Evolutionary conservation across 2,888 invertebrate species (phyloP).

Genomic region (Brachyopa scutellaris): DNA sequence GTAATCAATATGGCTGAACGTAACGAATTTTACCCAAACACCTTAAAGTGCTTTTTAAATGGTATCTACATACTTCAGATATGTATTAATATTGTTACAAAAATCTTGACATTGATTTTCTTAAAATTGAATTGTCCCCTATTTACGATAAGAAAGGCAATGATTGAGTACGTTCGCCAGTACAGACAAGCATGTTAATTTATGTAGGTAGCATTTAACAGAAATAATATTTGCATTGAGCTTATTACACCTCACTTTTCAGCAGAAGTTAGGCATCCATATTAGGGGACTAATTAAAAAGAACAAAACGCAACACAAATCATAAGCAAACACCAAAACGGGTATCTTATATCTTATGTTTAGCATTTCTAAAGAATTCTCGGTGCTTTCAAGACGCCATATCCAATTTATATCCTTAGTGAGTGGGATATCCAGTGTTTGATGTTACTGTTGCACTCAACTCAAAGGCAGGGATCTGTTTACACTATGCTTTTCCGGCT

Average conservation of each 20-base stretch:
- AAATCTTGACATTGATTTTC: too few species aligned
- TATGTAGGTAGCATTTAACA: too few species aligned
- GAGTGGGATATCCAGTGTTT: neutral
- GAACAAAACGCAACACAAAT: neutral
- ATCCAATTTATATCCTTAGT: neutral
- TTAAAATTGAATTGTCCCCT: too few species aligned
- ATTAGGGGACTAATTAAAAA: neutral
- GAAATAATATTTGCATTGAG: constrained; percentile 18
- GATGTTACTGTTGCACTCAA: neutral
- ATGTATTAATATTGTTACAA: too few species aligned
- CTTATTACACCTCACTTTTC: constrained; percentile 18
- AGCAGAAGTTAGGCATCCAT: neutral
- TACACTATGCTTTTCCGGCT: neutral
- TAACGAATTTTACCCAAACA: too few species aligned
- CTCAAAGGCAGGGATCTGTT: neutral
- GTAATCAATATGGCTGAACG: too few species aligned
- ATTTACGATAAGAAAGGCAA: too few species aligned
- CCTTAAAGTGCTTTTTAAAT: too few species aligned
- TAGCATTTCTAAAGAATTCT: neutral
- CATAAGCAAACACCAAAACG: neutral
- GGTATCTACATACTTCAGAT: too few species aligned
- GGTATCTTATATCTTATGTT: too few species aligned
- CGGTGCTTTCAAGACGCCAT: neutral
- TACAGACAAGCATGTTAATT: too few species aligned
- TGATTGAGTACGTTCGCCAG: too few species aligned